Conservation (phyloP, 2,113 vertebrate species). For the Alouatta palliata region DNA sequence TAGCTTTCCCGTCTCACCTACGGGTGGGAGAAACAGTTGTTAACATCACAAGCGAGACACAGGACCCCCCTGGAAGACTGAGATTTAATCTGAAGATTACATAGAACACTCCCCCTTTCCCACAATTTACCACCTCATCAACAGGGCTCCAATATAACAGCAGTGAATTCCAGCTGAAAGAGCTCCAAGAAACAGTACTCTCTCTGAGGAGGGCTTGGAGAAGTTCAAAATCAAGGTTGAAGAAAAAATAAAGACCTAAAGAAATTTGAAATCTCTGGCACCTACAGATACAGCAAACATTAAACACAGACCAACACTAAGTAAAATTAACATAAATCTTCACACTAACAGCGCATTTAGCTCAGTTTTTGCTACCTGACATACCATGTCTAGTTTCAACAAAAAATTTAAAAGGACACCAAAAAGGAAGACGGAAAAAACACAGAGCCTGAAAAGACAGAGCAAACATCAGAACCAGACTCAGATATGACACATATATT, state of each 20-base stretch:
- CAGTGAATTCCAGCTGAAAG: not conserved
- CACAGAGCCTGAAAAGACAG: not conserved
- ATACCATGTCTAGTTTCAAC: not conserved
- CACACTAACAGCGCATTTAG: not conserved
- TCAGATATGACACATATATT: not conserved
- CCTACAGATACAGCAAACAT: not conserved
- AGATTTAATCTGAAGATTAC: not conserved
- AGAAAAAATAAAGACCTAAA: not conserved
- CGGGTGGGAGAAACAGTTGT: not conserved
- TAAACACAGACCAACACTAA: not conserved
- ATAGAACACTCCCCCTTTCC: not conserved
- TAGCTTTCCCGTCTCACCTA: not conserved
- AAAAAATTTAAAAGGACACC: not conserved
- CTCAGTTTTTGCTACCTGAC: not conserved
- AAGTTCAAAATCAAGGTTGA: not conserved
- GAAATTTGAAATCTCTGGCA: not conserved
- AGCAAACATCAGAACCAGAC: not conserved
- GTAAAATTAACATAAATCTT: not conserved
- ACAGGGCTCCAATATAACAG: not conserved
- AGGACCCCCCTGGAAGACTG: not conserved
- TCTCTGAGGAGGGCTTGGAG: not conserved
- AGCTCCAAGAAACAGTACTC: not conserved
- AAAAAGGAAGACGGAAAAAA: not conserved
- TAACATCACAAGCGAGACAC: not conserved
- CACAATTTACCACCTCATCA: not conserved